Base-by-base conservation (phyloP, 2,113 vertebrate genomes). In the Porphyrio hochstetteri region DNA sequence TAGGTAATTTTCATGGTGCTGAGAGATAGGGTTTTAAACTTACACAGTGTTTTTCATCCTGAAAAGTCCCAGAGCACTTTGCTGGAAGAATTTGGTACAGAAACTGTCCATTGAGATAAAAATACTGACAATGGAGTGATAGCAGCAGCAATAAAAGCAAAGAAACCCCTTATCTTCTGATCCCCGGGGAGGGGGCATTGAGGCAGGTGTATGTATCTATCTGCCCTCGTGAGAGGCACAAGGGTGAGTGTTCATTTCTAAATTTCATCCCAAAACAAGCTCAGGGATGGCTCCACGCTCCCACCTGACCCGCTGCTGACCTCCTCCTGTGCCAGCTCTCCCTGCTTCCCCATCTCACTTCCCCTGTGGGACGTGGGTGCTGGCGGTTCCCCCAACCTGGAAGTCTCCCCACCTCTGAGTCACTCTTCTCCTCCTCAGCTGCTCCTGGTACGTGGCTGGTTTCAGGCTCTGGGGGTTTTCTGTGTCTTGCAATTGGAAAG, bases 331-430 rank as follows among this genome's bases (percentile, higher is more conserved):
- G 74, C 78, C 69, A 59, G 18, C 76, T 67, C 7, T 31, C 59
- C 38, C 38, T 1, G 5, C 88, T 85, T 81, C 78, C 88, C 82
- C 64, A 33, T 68, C 72, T 74, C 90, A 36, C 67, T 61, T 74
- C 60, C 71, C 61, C 83, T 0, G 0, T 11, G 60, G 76, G 65
- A 23, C 65, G 13, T 9, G 19, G 59, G 80, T 0, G 3, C 74
- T 42, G 61, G 4, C 2, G 9, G 63, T 25, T 77, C 65, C 90
- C 79, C 50, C 17, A 40, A 25, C n/a, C 89, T 81, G 57, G n/a
- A 14, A 56, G 76, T 44, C 35, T 96, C 65, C 60, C 65, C 81
- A 53, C 20, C 74, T 72, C 91, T 93, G 96, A 96, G 93, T 95
- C 96, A 87, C 74, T n/a, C 17, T 60, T 29, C 86, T 76, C 16